Evolutionary conservation across 2,113 vertebrate genomes (phyloP).

Genomic region (Apteryx owenii): DNA sequence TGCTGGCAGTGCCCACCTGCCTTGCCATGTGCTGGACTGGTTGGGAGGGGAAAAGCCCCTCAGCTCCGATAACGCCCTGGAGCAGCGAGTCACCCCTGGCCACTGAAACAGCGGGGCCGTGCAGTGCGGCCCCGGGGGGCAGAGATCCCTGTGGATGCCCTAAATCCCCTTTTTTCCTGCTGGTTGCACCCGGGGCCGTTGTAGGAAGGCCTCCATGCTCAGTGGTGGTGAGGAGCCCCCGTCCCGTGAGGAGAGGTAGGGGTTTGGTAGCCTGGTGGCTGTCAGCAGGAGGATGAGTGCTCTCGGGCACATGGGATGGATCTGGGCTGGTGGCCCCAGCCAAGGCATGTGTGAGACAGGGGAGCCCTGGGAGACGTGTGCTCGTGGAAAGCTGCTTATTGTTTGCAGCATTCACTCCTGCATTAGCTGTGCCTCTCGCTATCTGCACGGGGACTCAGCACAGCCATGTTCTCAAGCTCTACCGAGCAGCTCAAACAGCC

Average conservation of each 20-base stretch:
- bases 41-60: background rate
- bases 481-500: background rate
- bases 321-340: background rate
- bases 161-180: background rate
- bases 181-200: background rate
- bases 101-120: background rate
- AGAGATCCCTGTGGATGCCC: background rate
- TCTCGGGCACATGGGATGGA: background rate
- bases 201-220: background rate
- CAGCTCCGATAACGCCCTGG: background rate
- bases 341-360: background rate
- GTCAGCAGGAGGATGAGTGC: background rate
- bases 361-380: background rate
- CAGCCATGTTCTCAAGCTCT: accelerated
- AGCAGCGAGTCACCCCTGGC: background rate
- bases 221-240: background rate
- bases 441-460: background rate
- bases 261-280: too few relatives aligned
- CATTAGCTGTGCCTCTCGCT: background rate
- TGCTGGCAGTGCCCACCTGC: background rate
- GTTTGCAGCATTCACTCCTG: too few relatives aligned
- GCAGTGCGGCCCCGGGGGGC: background rate
- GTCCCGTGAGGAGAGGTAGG: background rate
- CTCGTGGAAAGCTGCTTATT: background rate
- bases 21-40: background rate